Conservation (phyloP, 2,113 vertebrate genomes). For the Nycticryphes semicollaris region DNA sequence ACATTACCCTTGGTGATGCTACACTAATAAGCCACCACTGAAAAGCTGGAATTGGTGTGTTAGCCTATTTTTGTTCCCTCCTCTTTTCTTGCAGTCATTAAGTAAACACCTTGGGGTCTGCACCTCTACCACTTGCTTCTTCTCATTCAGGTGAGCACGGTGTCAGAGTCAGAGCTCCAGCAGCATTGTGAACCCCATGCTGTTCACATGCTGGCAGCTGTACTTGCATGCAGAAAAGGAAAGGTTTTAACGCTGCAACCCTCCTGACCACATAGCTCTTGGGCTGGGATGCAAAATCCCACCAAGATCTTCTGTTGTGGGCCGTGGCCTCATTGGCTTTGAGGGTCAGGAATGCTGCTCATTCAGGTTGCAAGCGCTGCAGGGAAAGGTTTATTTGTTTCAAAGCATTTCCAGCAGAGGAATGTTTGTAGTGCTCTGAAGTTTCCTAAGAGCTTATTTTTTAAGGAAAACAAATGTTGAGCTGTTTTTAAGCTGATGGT, state of each 20-base stretch:
- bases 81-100: neutral
- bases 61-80: neutral
- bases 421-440: conserved; percentile 50
- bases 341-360: conserved; percentile 19
- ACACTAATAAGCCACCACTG: neutral
- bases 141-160: neutral
- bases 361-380: neutral
- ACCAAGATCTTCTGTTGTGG: conserved; percentile 1
- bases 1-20: neutral
- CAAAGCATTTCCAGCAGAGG: conserved; percentile 23
- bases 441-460: conserved; percentile 48
- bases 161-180: neutral
- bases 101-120: neutral
- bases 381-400: conserved; percentile 49
- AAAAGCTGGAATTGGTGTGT: neutral
- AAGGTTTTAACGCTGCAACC: neutral
- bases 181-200: neutral
- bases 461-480: conserved; percentile 55
- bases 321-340: neutral
- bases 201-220: neutral
- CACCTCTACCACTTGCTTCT: neutral
- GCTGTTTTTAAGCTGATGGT: conserved; percentile 35
- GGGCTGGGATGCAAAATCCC: neutral
- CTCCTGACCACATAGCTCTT: neutral
- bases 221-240: neutral